A percentile compares a stretch with the other conserved stretches of the same genome.
Conservation (phyloP, 2,113 vertebrate species). For the Pluvialis apricaria region DNA sequence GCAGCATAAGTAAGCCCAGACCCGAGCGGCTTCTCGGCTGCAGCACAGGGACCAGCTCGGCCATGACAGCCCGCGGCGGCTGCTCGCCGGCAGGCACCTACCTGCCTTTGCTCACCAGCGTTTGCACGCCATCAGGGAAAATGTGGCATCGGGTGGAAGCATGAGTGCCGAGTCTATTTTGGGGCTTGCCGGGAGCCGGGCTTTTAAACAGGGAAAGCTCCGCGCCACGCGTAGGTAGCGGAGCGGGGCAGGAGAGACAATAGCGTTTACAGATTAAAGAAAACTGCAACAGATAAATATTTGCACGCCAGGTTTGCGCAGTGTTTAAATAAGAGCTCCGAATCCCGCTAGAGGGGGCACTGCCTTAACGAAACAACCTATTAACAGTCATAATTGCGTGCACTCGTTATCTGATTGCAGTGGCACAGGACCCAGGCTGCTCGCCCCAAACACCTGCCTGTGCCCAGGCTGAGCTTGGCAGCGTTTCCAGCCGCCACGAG, state of each 20-base stretch:
- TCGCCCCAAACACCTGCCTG: not conserved
- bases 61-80: fast-evolving
- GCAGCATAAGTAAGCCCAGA: not conserved
- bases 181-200: not conserved
- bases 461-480: not conserved
- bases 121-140: fast-evolving
- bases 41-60: not conserved
- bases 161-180: fast-evolving
- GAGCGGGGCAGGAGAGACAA: not conserved
- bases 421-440: not conserved
- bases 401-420: fast-evolving
- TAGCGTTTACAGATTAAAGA: not conserved
- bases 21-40: not conserved
- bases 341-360: not conserved
- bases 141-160: fast-evolving
- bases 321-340: not conserved
- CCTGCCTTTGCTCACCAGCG: fast-evolving
- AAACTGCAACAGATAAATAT: not conserved
- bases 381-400: not conserved
- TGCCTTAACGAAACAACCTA: not conserved
- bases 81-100: not conserved
- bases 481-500: not conserved
- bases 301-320: not conserved
- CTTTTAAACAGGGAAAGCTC: not conserved
- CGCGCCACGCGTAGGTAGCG: fast-evolving